Conservation (phyloP, 2,797 vertebrate genomes). For the Ctenopoma multispine region DNA sequence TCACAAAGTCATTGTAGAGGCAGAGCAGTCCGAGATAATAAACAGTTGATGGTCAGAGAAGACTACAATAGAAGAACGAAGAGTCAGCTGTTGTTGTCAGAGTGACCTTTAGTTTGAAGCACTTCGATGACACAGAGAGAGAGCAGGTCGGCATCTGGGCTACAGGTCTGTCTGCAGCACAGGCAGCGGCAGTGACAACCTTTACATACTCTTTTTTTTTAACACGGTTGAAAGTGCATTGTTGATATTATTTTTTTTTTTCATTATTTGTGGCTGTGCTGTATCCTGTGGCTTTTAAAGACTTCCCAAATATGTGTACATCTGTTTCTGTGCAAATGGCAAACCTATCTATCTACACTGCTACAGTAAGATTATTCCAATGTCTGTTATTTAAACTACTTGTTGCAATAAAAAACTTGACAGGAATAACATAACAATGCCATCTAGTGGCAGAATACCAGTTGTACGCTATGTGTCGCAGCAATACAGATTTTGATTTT, state of each 20-base stretch:
- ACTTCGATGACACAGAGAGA: constrained; percentile 53
- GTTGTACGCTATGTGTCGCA: constrained; percentile 18
- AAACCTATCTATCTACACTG: not conserved
- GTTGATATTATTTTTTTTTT: not conserved
- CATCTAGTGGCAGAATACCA: constrained; percentile 67
- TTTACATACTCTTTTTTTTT: not conserved
- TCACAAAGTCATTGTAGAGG: constrained; percentile 61
- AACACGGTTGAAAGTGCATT: not conserved
- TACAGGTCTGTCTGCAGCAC: constrained; percentile 13
- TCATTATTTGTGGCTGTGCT: no score
- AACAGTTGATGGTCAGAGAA: constrained; percentile 50
- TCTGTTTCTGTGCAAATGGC: no score
- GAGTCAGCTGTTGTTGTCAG: constrained; percentile 56
- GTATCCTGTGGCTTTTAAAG: no score
- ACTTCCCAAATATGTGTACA: no score
- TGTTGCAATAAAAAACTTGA: not conserved
- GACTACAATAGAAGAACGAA: constrained; percentile 66
- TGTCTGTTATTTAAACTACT: not conserved
- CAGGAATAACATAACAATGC: constrained; percentile 33
- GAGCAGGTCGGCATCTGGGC: constrained; percentile 28
- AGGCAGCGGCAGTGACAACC: not conserved
- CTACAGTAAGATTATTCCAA: not conserved
- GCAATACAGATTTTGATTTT: not conserved
- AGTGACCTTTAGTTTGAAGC: constrained; percentile 69
- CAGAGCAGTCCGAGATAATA: constrained; percentile 50